A percentile compares a stretch with the other conserved stretches of the same genome.
Conservation (phyloP, 2,888 invertebrate genomes). For the Diaperis boleti region DNA sequence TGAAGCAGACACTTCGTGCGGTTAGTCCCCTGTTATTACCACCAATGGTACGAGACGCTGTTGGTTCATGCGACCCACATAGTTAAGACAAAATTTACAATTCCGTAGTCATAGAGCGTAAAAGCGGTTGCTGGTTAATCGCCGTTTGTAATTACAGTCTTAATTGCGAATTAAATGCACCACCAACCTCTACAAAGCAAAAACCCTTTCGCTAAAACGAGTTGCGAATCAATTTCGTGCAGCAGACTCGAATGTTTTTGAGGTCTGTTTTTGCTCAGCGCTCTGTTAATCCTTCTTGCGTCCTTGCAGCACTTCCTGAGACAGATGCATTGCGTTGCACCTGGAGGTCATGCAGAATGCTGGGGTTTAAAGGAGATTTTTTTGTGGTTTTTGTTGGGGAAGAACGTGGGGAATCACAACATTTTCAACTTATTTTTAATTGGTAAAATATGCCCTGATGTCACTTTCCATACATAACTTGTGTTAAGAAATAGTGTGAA, state of each 20-base stretch:
- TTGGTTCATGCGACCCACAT: not conserved
- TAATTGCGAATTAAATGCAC: conserved; percentile 11
- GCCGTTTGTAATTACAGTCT: conserved; percentile 2
- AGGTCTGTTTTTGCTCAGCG: conserved; percentile 60
- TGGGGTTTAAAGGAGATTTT: not conserved
- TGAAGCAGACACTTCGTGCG: not conserved
- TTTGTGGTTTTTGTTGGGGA: not conserved
- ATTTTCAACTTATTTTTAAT: not conserved
- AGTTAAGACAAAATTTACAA: not conserved
- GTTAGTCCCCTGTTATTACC: not conserved
- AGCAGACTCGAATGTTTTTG: conserved; percentile 65
- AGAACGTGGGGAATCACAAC: not conserved
- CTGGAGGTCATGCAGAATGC: conserved; percentile 6
- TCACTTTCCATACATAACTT: too few relatives aligned
- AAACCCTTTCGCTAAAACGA: conserved; percentile 73
- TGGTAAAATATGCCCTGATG: too few relatives aligned
- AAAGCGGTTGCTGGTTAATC: not conserved
- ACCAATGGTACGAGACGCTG: not conserved
- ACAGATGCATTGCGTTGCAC: conserved; percentile 17
- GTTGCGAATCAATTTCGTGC: conserved; percentile 75
- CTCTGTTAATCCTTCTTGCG: conserved; percentile 61
- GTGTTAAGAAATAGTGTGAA: too few relatives aligned
- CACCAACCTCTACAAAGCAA: conserved; percentile 68
- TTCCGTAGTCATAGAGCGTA: not conserved
- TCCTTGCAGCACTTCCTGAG: conserved; percentile 57